Conservation (phyloP, 2,113 vertebrate genomes). For the Spea bombifrons region DNA sequence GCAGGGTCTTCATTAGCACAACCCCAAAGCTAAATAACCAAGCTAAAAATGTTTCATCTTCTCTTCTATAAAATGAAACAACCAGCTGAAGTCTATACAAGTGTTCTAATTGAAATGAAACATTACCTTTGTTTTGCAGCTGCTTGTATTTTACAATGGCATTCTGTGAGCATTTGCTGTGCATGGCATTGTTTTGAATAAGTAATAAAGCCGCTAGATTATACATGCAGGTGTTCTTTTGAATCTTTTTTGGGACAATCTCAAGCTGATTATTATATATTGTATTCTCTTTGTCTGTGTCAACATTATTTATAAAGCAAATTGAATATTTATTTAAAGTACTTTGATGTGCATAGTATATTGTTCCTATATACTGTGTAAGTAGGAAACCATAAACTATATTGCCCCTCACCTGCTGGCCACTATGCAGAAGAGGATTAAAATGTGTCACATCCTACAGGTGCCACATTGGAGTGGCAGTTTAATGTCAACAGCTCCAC, state of each 20-base stretch:
- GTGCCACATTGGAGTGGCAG: too few species aligned
- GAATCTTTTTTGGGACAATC: slow-evolving; percentile 28
- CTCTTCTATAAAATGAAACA: background rate
- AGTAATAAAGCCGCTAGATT: slow-evolving; percentile 19
- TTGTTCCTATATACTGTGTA: background rate
- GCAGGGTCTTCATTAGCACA: background rate
- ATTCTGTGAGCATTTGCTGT: slow-evolving; percentile 10
- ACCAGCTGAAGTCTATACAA: slow-evolving; percentile 15
- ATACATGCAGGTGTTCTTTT: slow-evolving; percentile 31
- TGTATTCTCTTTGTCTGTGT: background rate
- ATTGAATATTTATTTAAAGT: background rate
- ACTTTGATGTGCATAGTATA: background rate
- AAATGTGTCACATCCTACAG: too few species aligned
- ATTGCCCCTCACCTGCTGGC: too few species aligned
- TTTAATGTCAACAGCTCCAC: too few species aligned
- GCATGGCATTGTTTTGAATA: slow-evolving; percentile 24
- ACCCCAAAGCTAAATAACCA: background rate
- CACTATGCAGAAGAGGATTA: too few species aligned
- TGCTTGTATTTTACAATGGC: slow-evolving; percentile 20
- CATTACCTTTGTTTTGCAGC: slow-evolving; percentile 32
- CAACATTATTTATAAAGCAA: background rate
- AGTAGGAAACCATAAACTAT: too few species aligned
- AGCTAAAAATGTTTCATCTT: background rate
- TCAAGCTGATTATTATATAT: slow-evolving; percentile 9
- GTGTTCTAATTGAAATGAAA: slow-evolving; percentile 31